Evolutionary conservation across 2,113 vertebrate genomes (phyloP), one percentile per base, ranked within the genome.

Genomic region (Cyanoliseus patagonus): DNA sequence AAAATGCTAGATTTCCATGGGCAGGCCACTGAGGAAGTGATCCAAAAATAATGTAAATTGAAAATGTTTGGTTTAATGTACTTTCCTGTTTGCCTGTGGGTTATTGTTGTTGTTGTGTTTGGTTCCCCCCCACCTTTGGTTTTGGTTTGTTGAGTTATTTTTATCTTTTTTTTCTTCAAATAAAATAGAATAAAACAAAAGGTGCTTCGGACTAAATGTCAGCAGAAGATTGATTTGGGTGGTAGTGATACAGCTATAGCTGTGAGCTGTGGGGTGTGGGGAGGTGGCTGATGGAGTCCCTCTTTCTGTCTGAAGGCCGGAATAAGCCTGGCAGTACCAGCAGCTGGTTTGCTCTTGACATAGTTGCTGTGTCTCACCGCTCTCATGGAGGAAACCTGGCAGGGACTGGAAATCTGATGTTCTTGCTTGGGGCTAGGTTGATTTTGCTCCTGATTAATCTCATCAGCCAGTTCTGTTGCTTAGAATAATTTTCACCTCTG

Each of bases 401-500:
- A 49, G 53, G 67, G 28, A 37, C 92, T 83, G 72, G 44, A 51
- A 86, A 95, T 90, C 94, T 52, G 77, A 61, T 76, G 73, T 41
- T 97, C 91, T 88, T 94, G 61, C 92, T 86, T 86, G 84, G 87
- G 93, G 91, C 89, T 92, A 42, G 95, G 83, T 84, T 97, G 96
- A 74, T 98, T 98, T 97, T 95, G 77, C 91, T 96, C 92, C 76
- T 72, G 94, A 97, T 98, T 98, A 67, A 96, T 97, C 91, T 74
- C 31, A 92, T 95, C 95, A 67, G 90, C 91, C 63, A 5, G 53
- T 94, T 96, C 93, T 97, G 80, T 98, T 97, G 95, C 98, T 94
- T 92, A 95, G 97, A 97, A 97, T 97, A 93, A 97, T 97, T 96
- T 97, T 97, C 84, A 90, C 88, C 93, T 95, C 92, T 96, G 94